Evolutionary conservation across 1,140 invertebrate genomes (phyloP).

Genomic region (Drosophila bocki): DNA sequence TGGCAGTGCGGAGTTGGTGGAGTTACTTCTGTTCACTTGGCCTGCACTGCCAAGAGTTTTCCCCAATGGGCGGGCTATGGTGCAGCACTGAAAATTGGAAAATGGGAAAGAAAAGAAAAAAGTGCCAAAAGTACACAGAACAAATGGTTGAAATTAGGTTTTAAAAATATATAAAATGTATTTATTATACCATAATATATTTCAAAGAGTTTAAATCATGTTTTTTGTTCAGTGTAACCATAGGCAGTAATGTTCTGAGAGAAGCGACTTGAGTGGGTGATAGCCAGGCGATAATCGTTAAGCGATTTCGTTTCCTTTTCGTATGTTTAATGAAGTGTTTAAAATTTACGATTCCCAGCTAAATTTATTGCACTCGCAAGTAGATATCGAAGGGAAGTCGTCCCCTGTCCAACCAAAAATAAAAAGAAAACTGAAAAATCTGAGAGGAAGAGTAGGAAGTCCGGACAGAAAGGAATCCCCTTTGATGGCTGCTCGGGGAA

Average conservation of each 20-base stretch:
- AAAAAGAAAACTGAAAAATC: slow-evolving; percentile 23
- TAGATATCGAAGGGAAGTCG: slow-evolving; percentile 32
- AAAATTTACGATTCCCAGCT: slow-evolving; percentile 67
- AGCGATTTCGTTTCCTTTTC: slow-evolving; percentile 62
- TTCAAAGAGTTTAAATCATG: not conserved
- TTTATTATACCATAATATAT: not conserved
- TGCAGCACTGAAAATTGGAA: slow-evolving; percentile 35
- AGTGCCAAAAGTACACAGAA: slow-evolving; percentile 9
- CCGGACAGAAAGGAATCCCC: slow-evolving; percentile 18
- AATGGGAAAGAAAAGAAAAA: slow-evolving; percentile 24
- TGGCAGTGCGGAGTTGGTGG: slow-evolving; percentile 15
- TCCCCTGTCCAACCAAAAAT: slow-evolving; percentile 15
- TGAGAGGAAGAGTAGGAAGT: not conserved
- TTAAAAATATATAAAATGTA: not conserved
- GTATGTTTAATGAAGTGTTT: slow-evolving; percentile 74
- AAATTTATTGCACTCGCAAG: slow-evolving; percentile 61
- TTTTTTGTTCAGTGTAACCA: slow-evolving; percentile 10
- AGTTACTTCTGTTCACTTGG: slow-evolving; percentile 21
- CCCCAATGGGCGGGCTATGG: slow-evolving; percentile 6
- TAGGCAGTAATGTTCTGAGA: slow-evolving; percentile 28
- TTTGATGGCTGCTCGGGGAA: slow-evolving; percentile 73
- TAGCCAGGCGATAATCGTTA: slow-evolving; percentile 68
- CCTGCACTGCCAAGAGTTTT: slow-evolving; percentile 32
- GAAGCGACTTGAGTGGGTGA: slow-evolving; percentile 20
- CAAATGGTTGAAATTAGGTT: not conserved